Base-by-base conservation (phyloP, 2,113 vertebrate species). In the Menura novaehollandiae region DNA sequence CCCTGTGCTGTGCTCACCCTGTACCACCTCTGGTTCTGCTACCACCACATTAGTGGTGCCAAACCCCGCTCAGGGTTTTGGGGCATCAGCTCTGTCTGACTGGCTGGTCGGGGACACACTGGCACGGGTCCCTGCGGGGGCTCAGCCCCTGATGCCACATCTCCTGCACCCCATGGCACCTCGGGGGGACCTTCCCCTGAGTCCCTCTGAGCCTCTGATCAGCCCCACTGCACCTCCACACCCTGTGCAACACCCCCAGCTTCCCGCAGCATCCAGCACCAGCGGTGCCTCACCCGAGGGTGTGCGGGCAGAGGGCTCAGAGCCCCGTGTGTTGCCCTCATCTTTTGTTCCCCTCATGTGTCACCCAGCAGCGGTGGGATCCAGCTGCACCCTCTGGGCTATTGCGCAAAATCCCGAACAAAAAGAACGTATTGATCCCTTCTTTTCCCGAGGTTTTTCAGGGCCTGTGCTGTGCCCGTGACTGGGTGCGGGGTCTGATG, bases 61-160 rank as follows among this genome's bases (percentile, higher is more conserved):
- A 55, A 44, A n/a, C 8, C 71, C 39, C n/a, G 20, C 3, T 0
- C 7, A 5, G 27, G 20, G 7, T 28, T 63, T 55, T 3, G 3
- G 46, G 23, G 27, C 53, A 7, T 5, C 26, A 6, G 18, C 4
- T 85, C 83, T 43, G 28, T 18, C 51, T 16, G 39, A 28, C 12
- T 0, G 8, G 7, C 59, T 37, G 35, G 8, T 2, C 3, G 5
- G 49, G 63, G 43, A 66, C 2, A 1, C 2, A 0, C 13, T 30
- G 49, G 9, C 52, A 55, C 39, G 1, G 2, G 15, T 32, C 13
- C 81, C 46, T 26, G 55, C 1, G 3, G 33, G 1, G 4, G 30
- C 53, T 75, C 76, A 79, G 13, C 80, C 32, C 22, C 18, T 1
- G 1, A 23, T 77, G 44, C 46, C 8, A 2, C 11, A 2, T n/a